Base-by-base conservation (phyloP, 2,888 invertebrate genomes). In the Sycophila texana region DNA sequence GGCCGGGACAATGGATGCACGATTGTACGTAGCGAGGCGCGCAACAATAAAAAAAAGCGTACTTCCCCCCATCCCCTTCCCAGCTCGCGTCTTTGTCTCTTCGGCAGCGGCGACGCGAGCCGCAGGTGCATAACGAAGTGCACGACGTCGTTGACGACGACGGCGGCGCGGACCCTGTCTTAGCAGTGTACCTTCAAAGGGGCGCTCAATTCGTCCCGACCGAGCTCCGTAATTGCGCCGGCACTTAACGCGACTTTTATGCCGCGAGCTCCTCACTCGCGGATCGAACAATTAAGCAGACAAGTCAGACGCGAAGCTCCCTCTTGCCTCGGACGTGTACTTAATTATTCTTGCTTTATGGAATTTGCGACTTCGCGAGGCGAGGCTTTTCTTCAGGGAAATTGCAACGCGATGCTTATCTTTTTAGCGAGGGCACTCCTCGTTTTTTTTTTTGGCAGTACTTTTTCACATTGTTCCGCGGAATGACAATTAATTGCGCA, bases 41-140 rank as follows among this genome's bases (percentile, higher is more conserved):
- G 61, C 67, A 83, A 84, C 81, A 83, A 78, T 72, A 80, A 80
- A 73, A 76, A 66, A 61, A 61, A 18, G 58, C 49, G 77, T 47
- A 51, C 67, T n/a, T 60, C 49, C 57, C 53, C 16, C 65, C 67
- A n/a, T 60, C 49, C 57, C 53, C 16, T 60, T 47, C 26, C 18
- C 10, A 18, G 72, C 76, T 75, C 80, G 78, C 82, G 39, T 83
- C 82, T 82, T 63, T 80, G 73, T 74, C 68, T 61, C 13, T 60
- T 60, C 53, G 53, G 49, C 7, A n/a, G 66, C 51, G 39, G 30
- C 26, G 84, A 81, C 82, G 83, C 81, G 83, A 83, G 63, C 74
- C 55, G 79, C 82, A 82, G 83, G 83, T 61, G 82, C 85, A 83
- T 86, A 87, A 87, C 86, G 83, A 88, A 87, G 87, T 84, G 82